Percentiles rank a stretch among this genome's conserved stretches.
phyloP scores from a whole-genome alignment of 2,888 invertebrate species.

The Lingula anatina region DNA sequence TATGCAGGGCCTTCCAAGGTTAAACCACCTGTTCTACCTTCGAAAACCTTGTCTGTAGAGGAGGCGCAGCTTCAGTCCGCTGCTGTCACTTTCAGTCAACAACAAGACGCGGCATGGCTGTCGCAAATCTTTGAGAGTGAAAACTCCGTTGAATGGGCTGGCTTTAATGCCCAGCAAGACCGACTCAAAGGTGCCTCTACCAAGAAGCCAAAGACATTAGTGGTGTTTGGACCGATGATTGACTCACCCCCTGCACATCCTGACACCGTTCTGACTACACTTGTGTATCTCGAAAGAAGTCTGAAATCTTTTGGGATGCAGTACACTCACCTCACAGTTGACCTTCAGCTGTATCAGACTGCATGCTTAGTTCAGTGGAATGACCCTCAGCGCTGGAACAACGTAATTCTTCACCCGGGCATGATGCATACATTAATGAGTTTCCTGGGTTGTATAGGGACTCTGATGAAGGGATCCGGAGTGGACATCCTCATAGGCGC shows the following conservation, averaged over 20 bases:
- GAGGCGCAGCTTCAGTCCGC: neutral
- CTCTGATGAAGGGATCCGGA: slow-evolving; percentile 1
- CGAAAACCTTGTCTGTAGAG: neutral
- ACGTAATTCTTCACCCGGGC: slow-evolving; percentile 1
- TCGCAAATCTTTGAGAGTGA: neutral
- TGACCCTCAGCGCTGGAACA: slow-evolving; percentile 3
- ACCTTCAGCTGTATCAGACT: slow-evolving; percentile 2
- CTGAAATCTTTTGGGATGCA: neutral
- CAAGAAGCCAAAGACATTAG: neutral
- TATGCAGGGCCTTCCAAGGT: neutral
- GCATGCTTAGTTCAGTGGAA: slow-evolving; percentile 2
- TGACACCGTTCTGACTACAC: neutral
- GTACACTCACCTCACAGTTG: neutral
- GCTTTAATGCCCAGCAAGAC: neutral
- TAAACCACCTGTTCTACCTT: neutral
- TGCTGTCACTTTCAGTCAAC: neutral
- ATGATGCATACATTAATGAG: neutral
- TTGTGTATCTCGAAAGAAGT: neutral
- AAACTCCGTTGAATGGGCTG: neutral
- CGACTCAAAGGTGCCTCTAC: neutral
- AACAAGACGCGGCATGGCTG: neutral
- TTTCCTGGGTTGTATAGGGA: neutral
- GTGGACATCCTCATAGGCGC: neutral
- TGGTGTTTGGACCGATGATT: neutral
- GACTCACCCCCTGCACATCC: neutral